Evolutionary conservation across 2,797 vertebrate species (phyloP), one percentile per base, ranked within the genome.

Genomic region (Tinamus major): DNA sequence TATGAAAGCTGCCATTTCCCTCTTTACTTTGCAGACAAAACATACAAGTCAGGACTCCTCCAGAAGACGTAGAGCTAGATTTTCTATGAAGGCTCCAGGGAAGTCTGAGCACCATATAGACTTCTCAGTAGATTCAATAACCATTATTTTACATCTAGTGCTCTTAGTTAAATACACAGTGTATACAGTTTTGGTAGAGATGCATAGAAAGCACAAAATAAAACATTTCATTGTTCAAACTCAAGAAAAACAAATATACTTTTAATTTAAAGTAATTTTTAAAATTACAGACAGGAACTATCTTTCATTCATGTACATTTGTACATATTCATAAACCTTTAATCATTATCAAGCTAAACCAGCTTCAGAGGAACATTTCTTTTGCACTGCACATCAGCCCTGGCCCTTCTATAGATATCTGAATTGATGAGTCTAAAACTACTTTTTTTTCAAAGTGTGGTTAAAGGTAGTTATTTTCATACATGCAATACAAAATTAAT

Each of bases 1-100:
- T 23, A 11, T 8, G 15, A 48, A 64, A 75, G 33, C 41, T 23
- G 29, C n/a, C 31, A 3, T 0, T 0, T 37, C 8, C 3, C 56
- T 24, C 13, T 4, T 53, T 2, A 4, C 42, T 37, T 46, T 42
- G 46, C 44, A 49, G 72, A 78, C 39, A 51, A 61, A 93, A 56
- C 5, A 68, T 4, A n/a, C 7, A 27, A 68, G 41, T 23, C 10
- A 6, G 16, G 53, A 48, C 51, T 72, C 33, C 26, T 21, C 46
- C 51, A 17, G 15, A 49, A 31, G 56, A 13, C 10, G 23, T 1
- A 2, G 21, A 68, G 61, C 23, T 46, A 26, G 18, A 20, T 68
- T 29, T 62, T 51, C 33, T 27, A 5, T n/a, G n/a, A 61, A 16
- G 11, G 39, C 20, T 71, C 35, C 71, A 56, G 42, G 24, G 29